Evolutionary conservation across 2,888 invertebrate species (phyloP), one percentile per base, ranked within the genome.

Genomic region (Ophraella communa): DNA sequence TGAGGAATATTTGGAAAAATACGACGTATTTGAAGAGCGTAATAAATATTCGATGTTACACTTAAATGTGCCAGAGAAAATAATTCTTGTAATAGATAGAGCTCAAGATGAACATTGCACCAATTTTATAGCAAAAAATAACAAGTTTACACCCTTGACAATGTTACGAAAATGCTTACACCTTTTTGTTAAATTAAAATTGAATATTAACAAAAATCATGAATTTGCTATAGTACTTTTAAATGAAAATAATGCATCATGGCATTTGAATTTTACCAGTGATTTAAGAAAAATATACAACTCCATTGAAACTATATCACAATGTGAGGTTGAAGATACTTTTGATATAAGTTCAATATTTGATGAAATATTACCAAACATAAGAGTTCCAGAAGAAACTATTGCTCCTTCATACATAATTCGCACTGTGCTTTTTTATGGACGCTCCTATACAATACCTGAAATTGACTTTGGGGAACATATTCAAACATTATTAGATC

Each of bases 401-500:
- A 45, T 82, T 17, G 84, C 87, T 17, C 89, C 91, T 1, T 83
- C 85, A 0, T 87, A 84, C 79, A 82, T 88, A 17, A 85, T 89
- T 0, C 83, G 92, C 42, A 83, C 87, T 70, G 82, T 92, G 62
- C 82, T 92, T 1, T 79, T 91, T 14, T 92, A 90, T 80, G 87
- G 88, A 4, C 82, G 92, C 55, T 91, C 91, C 0, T 86, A 87
- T 70, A 88, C 88, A 69, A 74, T 89, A 52, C 90, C 91, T 5
- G 74, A 83, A 52, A 84, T 91, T 65, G 82, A 81, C 21, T 83
- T 84, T n/a, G 70, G 67, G 27, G 80, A 83, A 62, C 73, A 81
- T 51, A 70, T 78, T n/a, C 60, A 73, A 20, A 62, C 68, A 20
- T 56, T 80, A 14, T 69, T 82, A 5, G 64, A 74, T 14, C 83